phyloP scores from a whole-genome alignment of 2,113 vertebrate species.

The Leptosomus discolor region DNA sequence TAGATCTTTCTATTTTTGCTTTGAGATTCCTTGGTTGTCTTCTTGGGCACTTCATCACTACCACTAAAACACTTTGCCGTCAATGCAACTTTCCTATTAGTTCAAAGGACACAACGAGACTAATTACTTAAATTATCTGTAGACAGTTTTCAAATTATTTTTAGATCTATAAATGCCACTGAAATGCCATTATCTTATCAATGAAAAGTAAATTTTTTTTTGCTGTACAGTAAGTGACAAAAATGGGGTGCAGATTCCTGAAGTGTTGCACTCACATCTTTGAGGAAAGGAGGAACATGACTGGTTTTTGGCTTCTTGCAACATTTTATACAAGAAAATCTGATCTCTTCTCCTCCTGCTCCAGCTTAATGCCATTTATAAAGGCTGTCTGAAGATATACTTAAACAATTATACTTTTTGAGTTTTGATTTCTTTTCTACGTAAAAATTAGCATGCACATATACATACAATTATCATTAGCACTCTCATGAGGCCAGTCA shows the following conservation, averaged over 20 bases:
- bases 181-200: neutral
- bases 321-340: neutral
- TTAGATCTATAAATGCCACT: neutral
- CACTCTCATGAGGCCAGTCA: neutral
- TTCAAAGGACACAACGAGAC: neutral
- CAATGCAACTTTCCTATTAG: neutral
- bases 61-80: neutral
- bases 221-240: neutral
- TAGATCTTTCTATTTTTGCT: neutral
- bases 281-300: neutral
- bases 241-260: neutral
- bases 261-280: neutral
- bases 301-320: neutral
- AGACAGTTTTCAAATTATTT: neutral
- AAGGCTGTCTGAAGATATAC: neutral
- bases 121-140: neutral
- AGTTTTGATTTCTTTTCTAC: neutral
- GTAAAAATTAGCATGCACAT: neutral
- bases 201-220: neutral
- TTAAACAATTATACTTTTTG: neutral
- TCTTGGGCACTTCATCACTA: neutral
- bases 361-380: neutral
- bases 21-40: neutral
- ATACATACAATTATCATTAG: neutral
- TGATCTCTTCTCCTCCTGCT: neutral